These are phyloP conservation scores for Hirtodrosophila alboralis DNA, from an alignment of 2,888 invertebrate genomes.

Conservation along the genomic window DNA sequence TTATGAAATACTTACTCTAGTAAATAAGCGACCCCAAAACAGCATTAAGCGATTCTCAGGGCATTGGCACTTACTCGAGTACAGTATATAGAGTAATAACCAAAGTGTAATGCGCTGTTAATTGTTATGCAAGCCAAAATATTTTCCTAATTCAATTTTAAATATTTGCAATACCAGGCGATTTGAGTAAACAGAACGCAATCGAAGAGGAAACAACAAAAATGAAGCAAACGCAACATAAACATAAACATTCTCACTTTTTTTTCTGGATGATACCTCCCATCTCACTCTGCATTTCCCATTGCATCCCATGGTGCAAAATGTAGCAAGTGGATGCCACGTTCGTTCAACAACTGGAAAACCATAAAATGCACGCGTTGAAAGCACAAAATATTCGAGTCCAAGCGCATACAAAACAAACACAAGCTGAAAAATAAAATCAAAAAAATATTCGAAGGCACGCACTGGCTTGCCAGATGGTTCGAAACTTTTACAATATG, in stretches of 20 bases:
- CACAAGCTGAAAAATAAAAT: constrained; percentile 15
- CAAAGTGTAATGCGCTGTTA: background rate
- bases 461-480: constrained; percentile 63
- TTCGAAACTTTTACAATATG: constrained; percentile 44
- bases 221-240: constrained; percentile 47
- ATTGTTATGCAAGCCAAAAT: constrained; percentile 16
- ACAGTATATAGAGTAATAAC: constrained; percentile 13
- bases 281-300: constrained; percentile 21
- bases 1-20: no score
- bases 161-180: constrained; percentile 38
- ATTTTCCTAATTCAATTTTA: constrained; percentile 13
- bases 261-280: constrained; percentile 7
- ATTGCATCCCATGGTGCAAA: no score
- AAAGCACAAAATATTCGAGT: constrained; percentile 39
- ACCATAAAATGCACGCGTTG: constrained; percentile 74
- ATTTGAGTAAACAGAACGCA: constrained; percentile 30
- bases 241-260: constrained; percentile 57
- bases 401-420: constrained; percentile 32
- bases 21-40: constrained; percentile 23
- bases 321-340: constrained; percentile 16
- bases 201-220: constrained; percentile 27
- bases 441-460: constrained; percentile 46
- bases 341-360: constrained; percentile 34
- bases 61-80: constrained; percentile 14
- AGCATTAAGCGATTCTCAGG: background rate